Base-by-base conservation (phyloP, 2,888 invertebrate species). In the Drosophila greeni region DNA sequence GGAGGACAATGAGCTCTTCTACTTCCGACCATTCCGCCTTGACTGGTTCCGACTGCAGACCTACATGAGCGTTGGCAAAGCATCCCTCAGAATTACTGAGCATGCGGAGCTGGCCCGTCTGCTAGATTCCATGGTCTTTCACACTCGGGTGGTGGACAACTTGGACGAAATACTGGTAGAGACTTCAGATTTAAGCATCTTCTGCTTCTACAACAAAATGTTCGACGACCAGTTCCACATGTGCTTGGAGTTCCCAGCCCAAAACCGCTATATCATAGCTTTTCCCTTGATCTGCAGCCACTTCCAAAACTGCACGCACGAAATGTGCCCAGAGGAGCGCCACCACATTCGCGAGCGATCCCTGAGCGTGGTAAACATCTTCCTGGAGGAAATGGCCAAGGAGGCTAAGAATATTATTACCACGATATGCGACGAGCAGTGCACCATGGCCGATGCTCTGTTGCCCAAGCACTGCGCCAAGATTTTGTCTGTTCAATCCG, bases 31-130 rank as follows among this genome's bases (percentile, higher is more conserved):
- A 26, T 93, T 99, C 80, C 92, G 99, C 29, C 89, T 99, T 65
- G 99, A 99, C 87, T 99, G 99, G 99, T 97, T 97, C 87, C 92
- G 99, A 73, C 90, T 99, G 51, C 99, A 99, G 90, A 95, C 98
- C 0, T 96, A 95, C 86, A 95, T 97, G 85, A 97, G 97, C 62
- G 93, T 96, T 42, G 91, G 92, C 14, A 96, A 96, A 87, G 94
- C 95, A 24, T 91, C 94, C 75, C 88, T 95, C 89, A 91, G 92
- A 87, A 91, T 99, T 47, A 91, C 92, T 11, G 96, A 97, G 78
- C 94, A 97, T 82, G 91, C 94, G 75, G 95, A 96, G 75, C 89
- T 99, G 65, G 96, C 97, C 6, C 94, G 95, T 48, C 93, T 97
- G 72, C 93, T 99, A 88, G 99, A 99, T 88, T 97, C 96, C 40